Percentiles rank a stretch among this genome's conserved stretches.
These are phyloP conservation scores for Disparrhopalites patrizii DNA, from an alignment of 2,888 invertebrate genomes.

Conservation along the genomic window DNA sequence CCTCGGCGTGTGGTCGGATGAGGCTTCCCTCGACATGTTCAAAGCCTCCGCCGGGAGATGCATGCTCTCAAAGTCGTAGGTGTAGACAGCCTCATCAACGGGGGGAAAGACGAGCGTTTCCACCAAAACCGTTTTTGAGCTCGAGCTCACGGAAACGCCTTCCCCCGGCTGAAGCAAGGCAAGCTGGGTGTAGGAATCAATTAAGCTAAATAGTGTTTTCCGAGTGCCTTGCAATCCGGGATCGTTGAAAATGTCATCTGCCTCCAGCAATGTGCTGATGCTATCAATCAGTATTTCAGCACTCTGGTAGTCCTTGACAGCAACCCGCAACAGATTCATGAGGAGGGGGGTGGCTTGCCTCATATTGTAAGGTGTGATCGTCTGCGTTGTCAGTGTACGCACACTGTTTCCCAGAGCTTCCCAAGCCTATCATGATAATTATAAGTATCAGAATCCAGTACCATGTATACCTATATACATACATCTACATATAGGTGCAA, in stretches of 20 bases:
- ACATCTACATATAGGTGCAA: neutral
- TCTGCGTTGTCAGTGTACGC: neutral
- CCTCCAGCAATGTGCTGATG: constrained; percentile 26
- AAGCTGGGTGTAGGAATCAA: constrained; percentile 25
- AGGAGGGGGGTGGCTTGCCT: constrained; percentile 10
- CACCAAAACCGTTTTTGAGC: constrained; percentile 22
- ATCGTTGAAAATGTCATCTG: constrained; percentile 25
- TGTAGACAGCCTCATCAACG: neutral
- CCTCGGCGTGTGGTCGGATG: constrained; percentile 22
- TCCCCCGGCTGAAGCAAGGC: constrained; percentile 32
- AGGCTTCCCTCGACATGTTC: constrained; percentile 25
- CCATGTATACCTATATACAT: neutral
- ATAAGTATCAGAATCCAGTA: too few species aligned
- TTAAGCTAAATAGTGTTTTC: constrained; percentile 4
- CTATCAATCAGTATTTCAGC: constrained; percentile 33
- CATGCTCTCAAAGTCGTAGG: constrained; percentile 18
- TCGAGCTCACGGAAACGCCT: constrained; percentile 15
- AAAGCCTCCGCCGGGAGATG: constrained; percentile 33
- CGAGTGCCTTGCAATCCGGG: neutral
- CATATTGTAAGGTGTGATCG: constrained; percentile 11
- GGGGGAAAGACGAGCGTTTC: constrained; percentile 35
- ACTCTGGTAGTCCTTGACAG: constrained; percentile 20
- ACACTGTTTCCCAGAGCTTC: neutral
- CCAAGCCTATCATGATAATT: neutral
- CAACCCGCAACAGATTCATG: neutral